phyloP scores from a whole-genome alignment of 2,113 vertebrate genomes.

The Mesoclemmys tuberculata region DNA sequence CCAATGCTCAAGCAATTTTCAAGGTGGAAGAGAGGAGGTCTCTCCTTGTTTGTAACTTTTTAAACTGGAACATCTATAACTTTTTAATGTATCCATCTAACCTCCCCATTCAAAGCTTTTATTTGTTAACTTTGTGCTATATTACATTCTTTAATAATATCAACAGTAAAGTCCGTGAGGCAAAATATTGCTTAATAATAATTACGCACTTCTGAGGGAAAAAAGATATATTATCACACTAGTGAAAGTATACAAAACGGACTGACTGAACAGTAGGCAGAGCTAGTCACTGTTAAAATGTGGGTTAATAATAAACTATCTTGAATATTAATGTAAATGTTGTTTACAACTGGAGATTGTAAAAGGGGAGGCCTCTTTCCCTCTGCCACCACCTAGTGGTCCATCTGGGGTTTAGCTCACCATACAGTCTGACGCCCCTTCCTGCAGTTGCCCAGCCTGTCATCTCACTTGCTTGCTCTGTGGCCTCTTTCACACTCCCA shows the following conservation, averaged over 20 bases:
- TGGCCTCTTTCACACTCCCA: no score
- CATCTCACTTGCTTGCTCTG: no score
- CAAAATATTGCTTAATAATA: not conserved
- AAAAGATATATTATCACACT: not conserved
- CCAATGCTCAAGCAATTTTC: accelerated
- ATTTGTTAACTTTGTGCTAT: not conserved
- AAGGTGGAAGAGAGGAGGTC: not conserved
- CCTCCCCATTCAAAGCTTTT: not conserved
- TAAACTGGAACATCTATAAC: accelerated
- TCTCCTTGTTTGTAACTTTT: not conserved
- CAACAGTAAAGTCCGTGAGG: not conserved
- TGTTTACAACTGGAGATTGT: not conserved
- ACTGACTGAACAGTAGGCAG: not conserved
- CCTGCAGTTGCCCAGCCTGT: no score
- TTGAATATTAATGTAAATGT: not conserved
- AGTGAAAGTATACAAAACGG: not conserved
- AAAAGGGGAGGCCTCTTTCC: no score
- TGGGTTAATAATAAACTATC: not conserved
- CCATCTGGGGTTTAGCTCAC: no score
- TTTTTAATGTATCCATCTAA: accelerated
- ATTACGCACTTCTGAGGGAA: not conserved
- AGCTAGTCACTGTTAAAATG: not conserved
- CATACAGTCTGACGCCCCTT: no score
- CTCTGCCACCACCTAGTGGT: no score
- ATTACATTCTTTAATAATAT: accelerated